Evolutionary conservation across 2,888 invertebrate genomes (phyloP).

Genomic region (Pandemis corylana): DNA sequence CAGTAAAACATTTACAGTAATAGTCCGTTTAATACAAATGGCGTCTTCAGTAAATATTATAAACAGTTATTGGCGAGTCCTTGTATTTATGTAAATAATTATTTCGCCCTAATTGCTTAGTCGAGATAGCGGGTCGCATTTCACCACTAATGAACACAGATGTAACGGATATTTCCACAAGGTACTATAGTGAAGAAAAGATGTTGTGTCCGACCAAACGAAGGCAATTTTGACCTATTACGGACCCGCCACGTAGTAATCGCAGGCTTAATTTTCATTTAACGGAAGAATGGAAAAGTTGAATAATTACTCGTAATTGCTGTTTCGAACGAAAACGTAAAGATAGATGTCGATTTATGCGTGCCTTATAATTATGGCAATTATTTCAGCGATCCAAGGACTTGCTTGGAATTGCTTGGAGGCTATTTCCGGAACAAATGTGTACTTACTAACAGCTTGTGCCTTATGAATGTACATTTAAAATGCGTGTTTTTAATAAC

Average conservation of each 20-base stretch:
- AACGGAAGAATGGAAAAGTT: constrained; percentile 33
- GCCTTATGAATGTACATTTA: constrained; percentile 23
- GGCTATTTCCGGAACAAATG: constrained; percentile 32
- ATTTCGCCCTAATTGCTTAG: constrained; percentile 78
- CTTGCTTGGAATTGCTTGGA: constrained; percentile 26
- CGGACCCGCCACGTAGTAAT: constrained; percentile 60
- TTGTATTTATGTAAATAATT: constrained; percentile 78
- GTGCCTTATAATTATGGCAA: constrained; percentile 37
- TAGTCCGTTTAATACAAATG: constrained; percentile 71
- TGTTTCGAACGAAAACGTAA: constrained; percentile 28
- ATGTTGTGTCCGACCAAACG: constrained; percentile 44
- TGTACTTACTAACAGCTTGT: constrained; percentile 9
- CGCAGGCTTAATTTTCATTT: constrained; percentile 54
- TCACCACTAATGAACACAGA: constrained; percentile 79
- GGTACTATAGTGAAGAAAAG: constrained; percentile 45
- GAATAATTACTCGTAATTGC: constrained; percentile 40
- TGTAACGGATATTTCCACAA: constrained; percentile 79
- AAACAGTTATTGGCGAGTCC: constrained; percentile 70
- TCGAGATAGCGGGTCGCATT: constrained; percentile 66
- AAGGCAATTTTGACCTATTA: constrained; percentile 62
- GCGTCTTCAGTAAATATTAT: constrained; percentile 72
- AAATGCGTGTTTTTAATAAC: constrained; percentile 10
- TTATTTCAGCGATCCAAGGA: constrained; percentile 37
- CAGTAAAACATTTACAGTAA: constrained; percentile 76
- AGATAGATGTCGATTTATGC: constrained; percentile 40